These are phyloP conservation scores for Zaprionus bogoriensis DNA, from an alignment of 2,888 invertebrate genomes.

Conservation along the genomic window DNA sequence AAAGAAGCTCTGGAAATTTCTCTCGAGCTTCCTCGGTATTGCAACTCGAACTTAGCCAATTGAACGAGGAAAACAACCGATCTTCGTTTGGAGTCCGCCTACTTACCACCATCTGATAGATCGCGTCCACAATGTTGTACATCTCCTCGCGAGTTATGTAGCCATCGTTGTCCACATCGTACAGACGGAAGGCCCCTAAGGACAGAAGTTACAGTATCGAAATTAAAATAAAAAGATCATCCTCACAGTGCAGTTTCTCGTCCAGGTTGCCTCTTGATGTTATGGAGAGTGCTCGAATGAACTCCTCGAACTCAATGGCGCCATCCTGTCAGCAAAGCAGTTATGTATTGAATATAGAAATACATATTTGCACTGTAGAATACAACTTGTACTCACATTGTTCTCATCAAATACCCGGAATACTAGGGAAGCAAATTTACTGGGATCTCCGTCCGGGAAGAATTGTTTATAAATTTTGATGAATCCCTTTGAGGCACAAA, in stretches of 20 bases:
- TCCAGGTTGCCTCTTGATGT: constrained; percentile 99
- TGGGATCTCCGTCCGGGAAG: constrained; percentile 99
- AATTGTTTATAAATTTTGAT: constrained; percentile 99
- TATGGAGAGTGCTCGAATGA: constrained; percentile 98
- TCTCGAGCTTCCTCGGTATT: background rate
- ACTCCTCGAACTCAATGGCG: constrained; percentile 99
- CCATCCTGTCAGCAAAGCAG: constrained; percentile 90
- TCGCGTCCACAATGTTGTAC: constrained; percentile 98
- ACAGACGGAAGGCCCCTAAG: constrained; percentile 96
- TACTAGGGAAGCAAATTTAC: constrained; percentile 98
- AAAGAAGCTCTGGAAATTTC: background rate
- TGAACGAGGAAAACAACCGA: background rate
- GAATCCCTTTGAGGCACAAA: constrained; percentile 94
- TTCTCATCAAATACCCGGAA: constrained; percentile 99
- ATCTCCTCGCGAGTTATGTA: constrained; percentile 97
- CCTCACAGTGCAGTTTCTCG: constrained; percentile 99
- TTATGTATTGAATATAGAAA: too few species aligned
- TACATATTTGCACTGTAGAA: too few species aligned
- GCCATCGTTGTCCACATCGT: constrained; percentile 98
- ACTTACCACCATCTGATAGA: constrained; percentile 99
- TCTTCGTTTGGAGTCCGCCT: background rate
- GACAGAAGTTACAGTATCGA: background rate
- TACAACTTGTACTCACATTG: constrained; percentile 93
- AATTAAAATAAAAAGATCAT: constrained; percentile 6
- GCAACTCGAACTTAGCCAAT: background rate